Evolutionary conservation across 2,888 invertebrate species (phyloP), one percentile per base, ranked within the genome.

Genomic region (Eupithecia abbreviata): DNA sequence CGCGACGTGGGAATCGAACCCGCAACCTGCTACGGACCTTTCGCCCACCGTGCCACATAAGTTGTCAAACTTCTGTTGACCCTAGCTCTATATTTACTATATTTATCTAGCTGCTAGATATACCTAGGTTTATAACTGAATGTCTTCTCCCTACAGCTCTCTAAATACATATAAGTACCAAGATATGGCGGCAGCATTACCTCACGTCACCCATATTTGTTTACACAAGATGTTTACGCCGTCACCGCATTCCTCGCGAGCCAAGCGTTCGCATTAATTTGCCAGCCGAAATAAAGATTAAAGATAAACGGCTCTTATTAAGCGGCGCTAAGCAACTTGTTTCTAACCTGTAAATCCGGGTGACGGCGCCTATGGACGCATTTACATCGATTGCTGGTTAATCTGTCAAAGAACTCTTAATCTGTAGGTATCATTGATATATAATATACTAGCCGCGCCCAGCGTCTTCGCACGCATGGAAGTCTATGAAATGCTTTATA

Each of bases 321-420:
- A 77, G 69, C 76, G 81, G 81, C 81, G 81, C 79, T 79, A 79
- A 79, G 55, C 18, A 72, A 78, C 78, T 76, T 72, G 78, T 78
- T 78, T 76, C 71, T 67, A 47, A 51, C 72, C 58, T 41, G 72
- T 72, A 51, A 78, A 74, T 78, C 76, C 78, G 78, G 78, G 74
- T 75, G 74, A 66, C 72, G 78, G 78, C 78, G 78, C 78, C 78
- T 75, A 78, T n/a, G 66, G 66, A 67, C 55, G 70, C 72, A 75
- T 71, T 75, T 75, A 71, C 18, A 71, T 18, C 43, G 74, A 9
- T 68, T 1, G 10, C 58, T 7, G 18, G 71, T 43, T 13, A 15
- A 42, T 15, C 6, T 42, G 41, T 42, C 15, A 66, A 42, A 42
- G 3, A 30, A 30, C 62, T 30, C 55, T 30, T 10, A 30, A 30